phyloP scores from a whole-genome alignment of 2,113 vertebrate species.

The Pyrgilauda ruficollis region DNA sequence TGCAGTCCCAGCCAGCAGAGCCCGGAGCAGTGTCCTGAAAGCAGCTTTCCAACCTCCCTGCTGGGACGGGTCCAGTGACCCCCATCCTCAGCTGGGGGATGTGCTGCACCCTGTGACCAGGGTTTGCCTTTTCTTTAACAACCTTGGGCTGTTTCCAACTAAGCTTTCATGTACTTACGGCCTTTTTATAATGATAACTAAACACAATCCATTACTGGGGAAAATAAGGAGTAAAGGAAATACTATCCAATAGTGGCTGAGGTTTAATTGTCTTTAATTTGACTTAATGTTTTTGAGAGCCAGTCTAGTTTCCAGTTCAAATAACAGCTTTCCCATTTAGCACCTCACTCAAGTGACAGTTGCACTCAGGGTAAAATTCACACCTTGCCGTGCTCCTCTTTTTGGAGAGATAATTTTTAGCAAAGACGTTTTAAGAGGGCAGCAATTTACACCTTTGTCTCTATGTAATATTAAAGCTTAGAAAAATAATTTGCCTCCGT shows the following conservation, averaged over 20 bases:
- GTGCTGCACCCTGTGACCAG: rapidly evolving
- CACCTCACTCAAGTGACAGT: neutral
- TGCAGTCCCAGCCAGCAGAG: neutral
- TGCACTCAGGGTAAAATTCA: conserved; percentile 10
- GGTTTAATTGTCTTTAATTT: neutral
- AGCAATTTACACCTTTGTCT: neutral
- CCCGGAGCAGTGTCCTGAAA: neutral
- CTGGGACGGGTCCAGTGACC: neutral
- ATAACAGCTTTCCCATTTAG: conserved; percentile 30
- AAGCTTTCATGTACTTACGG: neutral
- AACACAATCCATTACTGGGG: neutral
- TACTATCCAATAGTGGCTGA: neutral
- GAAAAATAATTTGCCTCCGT: neutral
- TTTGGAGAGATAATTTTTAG: neutral
- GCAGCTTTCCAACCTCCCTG: neutral
- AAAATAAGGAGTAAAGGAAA: neutral
- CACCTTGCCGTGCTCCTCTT: neutral
- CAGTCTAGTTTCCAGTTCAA: neutral
- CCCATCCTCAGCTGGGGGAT: neutral
- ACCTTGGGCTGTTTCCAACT: neutral
- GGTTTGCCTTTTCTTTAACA: neutral
- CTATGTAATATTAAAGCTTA: neutral
- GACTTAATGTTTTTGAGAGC: neutral
- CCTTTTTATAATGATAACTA: neutral
- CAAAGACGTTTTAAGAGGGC: neutral